Evolutionary conservation across 2,888 invertebrate species (phyloP), one percentile per base, ranked within the genome.

Genomic region (Eupithecia abbreviata): DNA sequence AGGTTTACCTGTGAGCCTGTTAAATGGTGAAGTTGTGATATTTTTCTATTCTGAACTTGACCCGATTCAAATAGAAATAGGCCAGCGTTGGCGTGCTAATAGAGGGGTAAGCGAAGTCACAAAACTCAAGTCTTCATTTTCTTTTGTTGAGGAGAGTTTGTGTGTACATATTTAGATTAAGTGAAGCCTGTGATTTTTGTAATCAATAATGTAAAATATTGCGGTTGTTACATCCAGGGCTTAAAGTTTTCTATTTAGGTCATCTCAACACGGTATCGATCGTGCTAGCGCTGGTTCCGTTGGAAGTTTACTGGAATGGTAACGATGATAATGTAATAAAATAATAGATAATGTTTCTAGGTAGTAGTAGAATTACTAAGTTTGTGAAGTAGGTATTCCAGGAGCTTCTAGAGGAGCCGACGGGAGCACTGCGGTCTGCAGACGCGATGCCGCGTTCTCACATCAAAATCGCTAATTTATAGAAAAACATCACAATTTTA

Each of bases 401-500:
- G 83, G 73, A 80, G 82, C 81, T 84, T 82, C 81, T 83, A 83
- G 84, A 81, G 71, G 76, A 83, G 80, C 79, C 84, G 84, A 83
- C 83, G 85, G 30, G 79, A 76, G 79, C 77, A 75, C 74, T 72
- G 77, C 72, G 77, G 79, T 77, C 71, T 75, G 74, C 74, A 77
- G 80, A 79, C 78, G 77, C 13, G 13, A 66, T 83, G 82, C 83
- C 81, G 83, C 80, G 76, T 80, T 79, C 79, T 68, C 81, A 82
- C 77, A 82, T 82, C 80, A 18, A 62, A 62, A 84, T 81, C 83
- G 83, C 85, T 86, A 85, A 81, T 84, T 87, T 86, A 86, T 89
- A 91, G 94, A 93, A 93, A 94, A 94, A 92, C 90, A 93, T 95
- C 94, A 94, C 94, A 95, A 94, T 93, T 94, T 94, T 91, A 88